Evolutionary conservation across 2,113 vertebrate genomes (phyloP).

Genomic region (Columba livia): DNA sequence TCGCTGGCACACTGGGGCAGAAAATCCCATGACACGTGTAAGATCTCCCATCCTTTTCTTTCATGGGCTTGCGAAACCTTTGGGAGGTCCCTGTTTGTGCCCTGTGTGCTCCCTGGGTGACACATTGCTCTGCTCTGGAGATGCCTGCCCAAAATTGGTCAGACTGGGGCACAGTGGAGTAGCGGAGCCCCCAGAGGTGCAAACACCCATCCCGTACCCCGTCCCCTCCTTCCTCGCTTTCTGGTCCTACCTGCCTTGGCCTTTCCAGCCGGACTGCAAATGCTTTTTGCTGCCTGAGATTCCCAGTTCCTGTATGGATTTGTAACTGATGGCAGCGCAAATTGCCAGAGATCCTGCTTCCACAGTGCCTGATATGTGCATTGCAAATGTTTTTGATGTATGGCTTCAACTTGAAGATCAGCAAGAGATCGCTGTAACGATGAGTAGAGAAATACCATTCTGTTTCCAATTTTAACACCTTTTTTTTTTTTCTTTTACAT

Average conservation of each 20-base stretch:
- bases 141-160: background rate
- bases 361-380: background rate
- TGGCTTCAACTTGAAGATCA: background rate
- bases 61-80: background rate
- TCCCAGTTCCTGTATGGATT: background rate
- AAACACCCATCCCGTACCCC: accelerated
- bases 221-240: background rate
- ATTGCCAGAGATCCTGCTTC: background rate
- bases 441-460: background rate
- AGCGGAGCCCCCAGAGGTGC: accelerated
- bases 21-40: background rate
- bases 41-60: background rate
- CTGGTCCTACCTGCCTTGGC: background rate
- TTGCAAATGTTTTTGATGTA: background rate
- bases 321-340: background rate
- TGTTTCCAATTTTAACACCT: background rate
- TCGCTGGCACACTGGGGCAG: background rate
- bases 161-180: background rate
- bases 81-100: accelerated
- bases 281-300: background rate
- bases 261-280: background rate
- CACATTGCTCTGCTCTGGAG: background rate
- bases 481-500: background rate
- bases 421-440: background rate
- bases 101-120: background rate